phyloP scores from a whole-genome alignment of 2,888 invertebrate species.

The Eupithecia tripunctaria region DNA sequence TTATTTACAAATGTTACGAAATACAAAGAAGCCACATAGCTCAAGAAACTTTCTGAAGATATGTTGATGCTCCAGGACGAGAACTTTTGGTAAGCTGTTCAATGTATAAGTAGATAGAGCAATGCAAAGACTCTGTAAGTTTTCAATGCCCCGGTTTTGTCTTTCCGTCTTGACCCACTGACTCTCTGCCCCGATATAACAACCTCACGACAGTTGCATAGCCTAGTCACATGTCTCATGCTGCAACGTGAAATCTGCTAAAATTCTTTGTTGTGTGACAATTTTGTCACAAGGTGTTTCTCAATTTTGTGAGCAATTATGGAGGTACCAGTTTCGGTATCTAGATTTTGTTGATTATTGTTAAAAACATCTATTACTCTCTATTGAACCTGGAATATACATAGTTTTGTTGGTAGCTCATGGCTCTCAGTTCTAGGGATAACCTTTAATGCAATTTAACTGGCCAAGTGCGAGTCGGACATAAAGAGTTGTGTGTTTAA shows the following conservation, averaged over 20 bases:
- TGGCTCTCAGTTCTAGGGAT: neutral
- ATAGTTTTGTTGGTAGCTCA: neutral
- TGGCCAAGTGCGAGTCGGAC: neutral
- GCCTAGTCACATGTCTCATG: constrained; percentile 12
- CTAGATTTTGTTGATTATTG: neutral
- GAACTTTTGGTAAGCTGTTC: neutral
- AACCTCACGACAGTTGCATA: constrained; percentile 24
- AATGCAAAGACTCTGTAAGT: too few relatives aligned
- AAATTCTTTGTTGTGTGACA: constrained; percentile 27
- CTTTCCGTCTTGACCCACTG: constrained; percentile 25
- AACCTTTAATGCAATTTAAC: neutral
- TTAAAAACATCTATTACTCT: neutral
- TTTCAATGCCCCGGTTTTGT: constrained; percentile 8
- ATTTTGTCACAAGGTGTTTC: constrained; percentile 25
- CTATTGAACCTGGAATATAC: neutral
- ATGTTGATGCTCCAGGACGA: neutral
- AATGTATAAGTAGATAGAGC: neutral
- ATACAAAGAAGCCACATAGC: too few relatives aligned
- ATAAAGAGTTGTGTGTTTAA: too few relatives aligned
- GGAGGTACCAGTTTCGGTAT: neutral
- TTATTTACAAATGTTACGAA: too few relatives aligned
- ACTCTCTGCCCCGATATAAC: constrained; percentile 25
- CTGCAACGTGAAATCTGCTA: constrained; percentile 31
- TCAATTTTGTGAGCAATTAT: neutral
- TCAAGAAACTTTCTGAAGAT: too few relatives aligned